Conservation (phyloP, 2,888 invertebrate species). For the Apotomis turbidana region DNA sequence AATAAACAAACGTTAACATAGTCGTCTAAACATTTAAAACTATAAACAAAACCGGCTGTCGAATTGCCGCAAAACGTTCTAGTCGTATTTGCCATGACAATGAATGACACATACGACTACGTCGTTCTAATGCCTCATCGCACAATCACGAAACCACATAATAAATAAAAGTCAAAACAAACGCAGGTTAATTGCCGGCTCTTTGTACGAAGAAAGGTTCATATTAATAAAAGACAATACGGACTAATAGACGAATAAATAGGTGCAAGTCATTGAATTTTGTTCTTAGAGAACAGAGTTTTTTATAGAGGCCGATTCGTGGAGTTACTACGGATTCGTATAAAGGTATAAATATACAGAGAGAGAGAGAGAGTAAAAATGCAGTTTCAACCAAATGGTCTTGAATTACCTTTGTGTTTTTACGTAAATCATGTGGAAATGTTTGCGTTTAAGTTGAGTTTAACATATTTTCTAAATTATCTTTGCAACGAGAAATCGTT, state of each 20-base stretch:
- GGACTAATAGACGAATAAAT: constrained; percentile 22
- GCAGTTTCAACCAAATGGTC: no score
- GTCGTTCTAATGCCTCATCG: constrained; percentile 1
- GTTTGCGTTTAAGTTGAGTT: no score
- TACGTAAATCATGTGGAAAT: no score
- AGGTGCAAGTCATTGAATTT: constrained; percentile 27
- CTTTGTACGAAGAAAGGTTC: constrained; percentile 26
- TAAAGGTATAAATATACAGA: no score
- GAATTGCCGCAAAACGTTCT: background rate
- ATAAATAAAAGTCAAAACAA: constrained; percentile 24
- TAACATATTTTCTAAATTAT: no score
- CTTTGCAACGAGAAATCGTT: no score
- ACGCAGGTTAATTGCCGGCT: constrained; percentile 27
- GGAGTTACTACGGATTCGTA: no score
- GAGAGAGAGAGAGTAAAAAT: no score
- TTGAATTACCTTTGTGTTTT: no score
- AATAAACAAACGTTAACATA: background rate
- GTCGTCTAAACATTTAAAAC: background rate
- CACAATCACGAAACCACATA: constrained; percentile 2
- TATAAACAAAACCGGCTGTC: background rate
- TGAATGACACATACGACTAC: background rate
- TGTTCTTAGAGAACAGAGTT: background rate
- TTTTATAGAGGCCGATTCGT: background rate
- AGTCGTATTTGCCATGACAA: background rate
- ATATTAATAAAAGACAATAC: constrained; percentile 37